Evolutionary conservation across 23 tunicate genomes (phyloP), one percentile per base, ranked within the genome.

Genomic region (Diplosoma virens): DNA sequence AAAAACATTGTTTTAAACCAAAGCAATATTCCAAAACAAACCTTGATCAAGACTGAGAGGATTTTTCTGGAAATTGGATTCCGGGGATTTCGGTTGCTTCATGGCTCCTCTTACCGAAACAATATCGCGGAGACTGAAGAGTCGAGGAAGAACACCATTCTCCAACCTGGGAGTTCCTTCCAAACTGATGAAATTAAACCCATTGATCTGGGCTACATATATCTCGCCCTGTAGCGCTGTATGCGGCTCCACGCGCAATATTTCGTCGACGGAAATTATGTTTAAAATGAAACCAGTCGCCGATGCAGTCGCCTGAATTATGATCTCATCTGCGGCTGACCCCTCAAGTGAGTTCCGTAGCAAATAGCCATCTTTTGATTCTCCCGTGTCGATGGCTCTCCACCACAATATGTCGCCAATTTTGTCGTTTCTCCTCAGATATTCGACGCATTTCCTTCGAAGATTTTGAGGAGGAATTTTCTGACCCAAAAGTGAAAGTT

Each of bases 241-340:
- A 30, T 25, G 25, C 33, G 87, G 78, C 41, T 30, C 50, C 3
- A 82, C 66, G 1, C 33, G 47, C 1, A 74, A 7, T n/a, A 35
- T 47, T 25, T 63, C 32, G 17, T 64, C 67, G 2, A 59, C 14
- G 55, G 93, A 70, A 59, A 86, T 68, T n/a, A 86, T 50, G 34
- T 32, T 80, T 68, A 86, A 79, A 66, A 58, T 66, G 81, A 54
- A 80, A 27, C 58, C 28, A 36, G 73, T 48, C 24, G 80, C 47
- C 29, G 77, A 53, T 32, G 93, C 81, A 23, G 85, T 67, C 31
- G 93, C 85, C 63, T 78, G 84, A 1, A 79, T 47, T 61, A 80
- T 79, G 37, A 86, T 48, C 32, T 79, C 80, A 71, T 86, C 93
- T 22, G 59, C 76, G 30, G 32, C 32, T 63, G 73, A 80, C 20